Evolutionary conservation across 2,888 invertebrate genomes (phyloP), one percentile per base, ranked within the genome.

Genomic region (Cheilosia variabilis): DNA sequence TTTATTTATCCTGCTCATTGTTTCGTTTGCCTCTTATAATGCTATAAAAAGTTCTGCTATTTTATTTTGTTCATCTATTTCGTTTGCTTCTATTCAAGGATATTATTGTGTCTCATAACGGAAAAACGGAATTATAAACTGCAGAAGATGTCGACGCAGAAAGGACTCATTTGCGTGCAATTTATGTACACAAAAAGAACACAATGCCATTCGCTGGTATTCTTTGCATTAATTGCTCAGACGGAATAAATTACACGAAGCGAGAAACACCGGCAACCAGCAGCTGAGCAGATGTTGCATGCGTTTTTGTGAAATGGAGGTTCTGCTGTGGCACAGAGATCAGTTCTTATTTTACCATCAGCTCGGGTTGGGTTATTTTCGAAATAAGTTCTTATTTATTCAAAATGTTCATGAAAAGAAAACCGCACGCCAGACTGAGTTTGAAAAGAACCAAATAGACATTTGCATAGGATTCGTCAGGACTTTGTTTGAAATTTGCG

Each of bases 151-250:
- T 81, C 68, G 76, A 68, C 72, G 76, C 71, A 57, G 62, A 82
- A 72, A 55, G 68, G 80, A 86, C 72, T 81, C 86, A 81, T 86
- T 86, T 77, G 86, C 62, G 86, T 86, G 86, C 81, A 81, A 80
- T 86, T 86, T 77, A 81, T 81, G 76, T 76, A 86, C 72, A 81
- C 86, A 86, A 86, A 84, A 68, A 86, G 76, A 66, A 86, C 76
- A 86, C 84, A 86, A 86, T 86, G 41, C 60, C 71, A 76, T 80
- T 75, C 69, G 71, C 72, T 53, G 43, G 68, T 72, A 68, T 80
- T 81, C 86, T 71, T 84, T 86, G 86, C 86, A 77, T 76, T 88
- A 88, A 88, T 88, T 88, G 88, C 66, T 87, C 88, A 88, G 87
- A 88, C 88, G 78, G 86, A 88, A 88, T 88, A 88, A 88, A 88